These are phyloP conservation scores for Tamandua tetradactyla DNA, from an alignment of 2,797 vertebrate genomes.

Conservation along the genomic window DNA sequence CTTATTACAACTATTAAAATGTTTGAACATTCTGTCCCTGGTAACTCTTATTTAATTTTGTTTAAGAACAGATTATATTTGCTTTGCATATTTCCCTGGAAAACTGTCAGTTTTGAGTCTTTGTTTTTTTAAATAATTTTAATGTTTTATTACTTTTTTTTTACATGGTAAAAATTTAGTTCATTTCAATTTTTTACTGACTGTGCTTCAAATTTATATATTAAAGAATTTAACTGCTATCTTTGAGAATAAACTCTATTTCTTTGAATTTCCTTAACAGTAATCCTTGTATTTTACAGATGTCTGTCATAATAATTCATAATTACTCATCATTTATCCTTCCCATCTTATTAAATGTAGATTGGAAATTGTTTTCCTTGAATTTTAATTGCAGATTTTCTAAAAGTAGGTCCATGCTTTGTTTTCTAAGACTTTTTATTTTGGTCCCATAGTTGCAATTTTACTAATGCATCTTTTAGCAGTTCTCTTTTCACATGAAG, in stretches of 20 bases:
- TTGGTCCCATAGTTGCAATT: background rate
- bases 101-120: background rate
- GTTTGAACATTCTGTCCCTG: background rate
- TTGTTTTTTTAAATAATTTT: background rate
- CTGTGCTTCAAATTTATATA: background rate
- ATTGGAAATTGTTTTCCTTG: background rate
- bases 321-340: background rate
- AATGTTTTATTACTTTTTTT: constrained; percentile 41
- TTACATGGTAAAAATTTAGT: background rate
- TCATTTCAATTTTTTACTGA: background rate
- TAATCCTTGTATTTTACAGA: background rate
- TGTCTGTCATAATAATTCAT: background rate
- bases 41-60: background rate
- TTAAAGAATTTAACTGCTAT: background rate
- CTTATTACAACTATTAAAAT: background rate
- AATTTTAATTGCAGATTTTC: background rate
- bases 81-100: background rate
- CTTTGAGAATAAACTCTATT: background rate
- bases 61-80: background rate
- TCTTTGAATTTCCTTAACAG: background rate
- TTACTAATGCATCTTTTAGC: background rate
- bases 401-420: background rate
- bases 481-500: background rate
- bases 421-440: background rate
- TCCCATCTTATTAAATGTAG: background rate